Percentiles rank a stretch among this genome's conserved stretches.
Conservation (phyloP, 1,140 invertebrate genomes). For the Hydropsyche tenuis region DNA sequence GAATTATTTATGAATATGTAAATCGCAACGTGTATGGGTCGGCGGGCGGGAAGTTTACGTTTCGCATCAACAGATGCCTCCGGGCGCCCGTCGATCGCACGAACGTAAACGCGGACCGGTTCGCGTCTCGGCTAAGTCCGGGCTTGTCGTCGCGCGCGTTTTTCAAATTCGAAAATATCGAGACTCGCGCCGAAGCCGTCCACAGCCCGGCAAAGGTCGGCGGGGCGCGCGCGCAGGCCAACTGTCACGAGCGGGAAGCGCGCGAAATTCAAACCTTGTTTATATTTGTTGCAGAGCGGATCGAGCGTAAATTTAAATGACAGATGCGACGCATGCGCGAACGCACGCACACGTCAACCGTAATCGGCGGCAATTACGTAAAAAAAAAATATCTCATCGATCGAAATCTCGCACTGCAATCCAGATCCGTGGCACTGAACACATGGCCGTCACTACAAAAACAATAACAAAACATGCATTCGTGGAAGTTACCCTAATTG, state of each 20-base stretch:
- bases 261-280: conserved; percentile 1
- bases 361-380: too few relatives aligned
- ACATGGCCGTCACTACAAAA: too few relatives aligned
- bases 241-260: background rate
- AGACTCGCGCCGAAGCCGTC: too few relatives aligned
- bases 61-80: conserved; percentile 16
- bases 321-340: conserved; percentile 20
- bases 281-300: too few relatives aligned
- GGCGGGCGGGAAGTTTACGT: background rate
- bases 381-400: background rate
- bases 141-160: background rate
- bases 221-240: background rate
- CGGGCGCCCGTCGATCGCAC: conserved; percentile 8
- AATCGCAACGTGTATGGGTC: background rate
- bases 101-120: conserved; percentile 14
- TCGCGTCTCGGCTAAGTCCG: background rate
- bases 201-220: background rate
- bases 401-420: background rate
- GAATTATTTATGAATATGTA: background rate
- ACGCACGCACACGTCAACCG: background rate
- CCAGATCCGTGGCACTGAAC: too few relatives aligned
- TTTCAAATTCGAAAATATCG: too few relatives aligned
- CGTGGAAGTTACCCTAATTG: too few relatives aligned
- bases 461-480: too few relatives aligned
- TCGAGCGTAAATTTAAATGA: conserved; percentile 1